These are phyloP conservation scores for Apis cerana DNA, from an alignment of 1,140 invertebrate species.

Conservation along the genomic window DNA sequence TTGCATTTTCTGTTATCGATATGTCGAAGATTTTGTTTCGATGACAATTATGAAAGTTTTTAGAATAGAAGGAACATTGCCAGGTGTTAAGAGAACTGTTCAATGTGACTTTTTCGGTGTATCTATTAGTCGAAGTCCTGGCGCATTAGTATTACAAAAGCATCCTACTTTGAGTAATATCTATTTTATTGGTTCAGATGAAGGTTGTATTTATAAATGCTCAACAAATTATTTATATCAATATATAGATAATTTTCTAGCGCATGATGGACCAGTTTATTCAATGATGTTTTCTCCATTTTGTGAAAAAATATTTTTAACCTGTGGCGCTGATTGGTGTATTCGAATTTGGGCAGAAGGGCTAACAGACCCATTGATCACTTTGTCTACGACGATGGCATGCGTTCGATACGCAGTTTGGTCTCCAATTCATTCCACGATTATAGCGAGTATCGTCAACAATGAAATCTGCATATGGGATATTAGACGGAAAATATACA, in stretches of 20 bases:
- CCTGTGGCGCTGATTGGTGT: slow-evolving; percentile 92
- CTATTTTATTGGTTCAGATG: slow-evolving; percentile 91
- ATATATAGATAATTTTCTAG: slow-evolving; percentile 87
- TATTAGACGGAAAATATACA: slow-evolving; percentile 84
- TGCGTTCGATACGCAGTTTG: slow-evolving; percentile 87
- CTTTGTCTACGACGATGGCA: slow-evolving; percentile 81
- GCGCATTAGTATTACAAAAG: slow-evolving; percentile 84
- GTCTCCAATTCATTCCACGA: slow-evolving; percentile 91
- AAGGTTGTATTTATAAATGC: slow-evolving; percentile 90
- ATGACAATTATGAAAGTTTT: slow-evolving; percentile 84
- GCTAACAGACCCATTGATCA: slow-evolving; percentile 85
- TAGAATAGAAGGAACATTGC: slow-evolving; percentile 84
- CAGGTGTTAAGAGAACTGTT: slow-evolving; percentile 78
- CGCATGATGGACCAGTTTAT: slow-evolving; percentile 91
- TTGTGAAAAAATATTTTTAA: slow-evolving; percentile 88
- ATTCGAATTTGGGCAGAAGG: slow-evolving; percentile 89
- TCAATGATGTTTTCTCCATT: slow-evolving; percentile 90
- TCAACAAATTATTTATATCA: slow-evolving; percentile 85
- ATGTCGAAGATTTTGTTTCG: slow-evolving; percentile 80
- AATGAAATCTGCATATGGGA: slow-evolving; percentile 89
- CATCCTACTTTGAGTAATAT: slow-evolving; percentile 85
- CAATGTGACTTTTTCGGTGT: slow-evolving; percentile 73
- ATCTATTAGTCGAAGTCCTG: slow-evolving; percentile 82
- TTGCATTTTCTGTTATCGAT: slow-evolving; percentile 66
- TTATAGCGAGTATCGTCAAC: slow-evolving; percentile 88